Conservation (phyloP, 2,113 vertebrate genomes). For the Pipra filicauda region DNA sequence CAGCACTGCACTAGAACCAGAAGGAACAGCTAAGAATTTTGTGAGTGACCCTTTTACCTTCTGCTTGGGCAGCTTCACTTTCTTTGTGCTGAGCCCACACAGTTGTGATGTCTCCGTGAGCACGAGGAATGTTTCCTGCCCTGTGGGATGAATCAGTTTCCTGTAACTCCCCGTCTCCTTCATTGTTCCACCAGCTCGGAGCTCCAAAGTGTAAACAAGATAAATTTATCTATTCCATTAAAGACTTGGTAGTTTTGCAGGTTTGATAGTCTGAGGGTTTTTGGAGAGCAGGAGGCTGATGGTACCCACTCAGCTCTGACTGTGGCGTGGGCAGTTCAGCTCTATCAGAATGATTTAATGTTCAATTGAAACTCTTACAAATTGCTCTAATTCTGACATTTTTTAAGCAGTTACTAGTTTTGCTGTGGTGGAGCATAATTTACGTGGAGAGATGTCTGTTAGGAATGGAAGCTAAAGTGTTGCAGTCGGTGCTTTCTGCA, state of each 20-base stretch:
- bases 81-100: neutral
- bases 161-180: neutral
- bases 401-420: neutral
- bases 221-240: slow-evolving; percentile 54
- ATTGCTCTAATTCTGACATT: slow-evolving; percentile 24
- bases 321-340: neutral
- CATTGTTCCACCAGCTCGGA: neutral
- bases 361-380: slow-evolving; percentile 14
- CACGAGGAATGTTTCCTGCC: slow-evolving; percentile 23
- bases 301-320: slow-evolving; percentile 39
- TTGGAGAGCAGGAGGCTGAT: slow-evolving; percentile 38
- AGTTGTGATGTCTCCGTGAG: neutral
- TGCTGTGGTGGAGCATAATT: neutral
- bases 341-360: slow-evolving; percentile 13
- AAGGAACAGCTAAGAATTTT: neutral
- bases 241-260: slow-evolving; percentile 24
- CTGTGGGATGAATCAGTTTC: slow-evolving; percentile 14
- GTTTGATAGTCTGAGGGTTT: slow-evolving; percentile 25
- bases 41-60: slow-evolving; percentile 8
- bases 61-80: neutral
- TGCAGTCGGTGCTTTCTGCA: neutral
- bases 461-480: neutral
- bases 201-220: slow-evolving; percentile 29
- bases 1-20: neutral
- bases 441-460: neutral